Percentiles rank a stretch among this genome's conserved stretches.
phyloP scores from a whole-genome alignment of 2,797 vertebrate genomes.

The Tamandua tetradactyla region DNA sequence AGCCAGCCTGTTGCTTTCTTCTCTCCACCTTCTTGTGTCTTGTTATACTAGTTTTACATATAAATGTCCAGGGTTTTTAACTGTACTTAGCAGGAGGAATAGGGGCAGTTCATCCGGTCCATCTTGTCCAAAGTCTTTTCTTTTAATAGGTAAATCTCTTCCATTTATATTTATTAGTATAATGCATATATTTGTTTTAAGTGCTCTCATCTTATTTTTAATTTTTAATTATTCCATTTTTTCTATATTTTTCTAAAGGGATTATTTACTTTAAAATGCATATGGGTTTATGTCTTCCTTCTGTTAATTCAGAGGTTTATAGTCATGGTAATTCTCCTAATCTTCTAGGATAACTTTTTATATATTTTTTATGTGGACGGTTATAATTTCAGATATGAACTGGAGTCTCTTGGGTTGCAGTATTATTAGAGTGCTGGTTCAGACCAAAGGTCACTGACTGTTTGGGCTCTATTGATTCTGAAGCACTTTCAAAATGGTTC shows the following conservation, averaged over 20 bases:
- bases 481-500: no score
- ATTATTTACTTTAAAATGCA: not conserved
- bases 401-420: not conserved
- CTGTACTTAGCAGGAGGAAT: not conserved
- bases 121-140: not conserved
- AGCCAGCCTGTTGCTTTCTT: not conserved
- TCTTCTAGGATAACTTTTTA: not conserved
- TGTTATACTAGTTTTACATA: not conserved
- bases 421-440: not conserved
- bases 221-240: not conserved
- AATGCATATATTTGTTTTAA: not conserved
- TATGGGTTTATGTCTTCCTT: not conserved
- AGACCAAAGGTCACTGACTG: no score
- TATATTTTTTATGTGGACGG: not conserved
- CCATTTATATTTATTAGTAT: not conserved
- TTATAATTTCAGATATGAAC: not conserved
- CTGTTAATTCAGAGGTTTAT: not conserved
- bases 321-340: not conserved
- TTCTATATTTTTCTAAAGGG: not conserved
- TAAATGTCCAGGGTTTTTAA: not conserved
- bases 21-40: not conserved
- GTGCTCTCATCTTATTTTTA: slow-evolving; percentile 2
- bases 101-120: not conserved
- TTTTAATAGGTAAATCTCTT: not conserved
- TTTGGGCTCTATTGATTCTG: no score